A percentile compares a stretch with the other conserved stretches of the same genome.
phyloP scores from a whole-genome alignment of 2,888 invertebrate species.

The Notodonta dromedarius region DNA sequence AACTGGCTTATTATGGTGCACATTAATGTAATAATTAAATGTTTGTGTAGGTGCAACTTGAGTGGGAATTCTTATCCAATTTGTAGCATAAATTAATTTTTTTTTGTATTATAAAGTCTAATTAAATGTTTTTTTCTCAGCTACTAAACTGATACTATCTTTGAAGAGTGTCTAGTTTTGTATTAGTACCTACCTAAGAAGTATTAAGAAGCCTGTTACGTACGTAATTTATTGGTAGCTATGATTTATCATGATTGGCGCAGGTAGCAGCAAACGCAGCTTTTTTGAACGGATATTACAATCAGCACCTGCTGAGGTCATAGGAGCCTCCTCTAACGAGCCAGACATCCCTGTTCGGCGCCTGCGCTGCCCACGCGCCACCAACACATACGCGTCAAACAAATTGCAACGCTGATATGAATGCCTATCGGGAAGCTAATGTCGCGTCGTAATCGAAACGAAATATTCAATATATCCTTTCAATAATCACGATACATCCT shows the following conservation, averaged over 20 bases:
- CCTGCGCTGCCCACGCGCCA: slow-evolving; percentile 57
- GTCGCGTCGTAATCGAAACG: neutral
- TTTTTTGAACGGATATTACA: slow-evolving; percentile 29
- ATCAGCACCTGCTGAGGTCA: slow-evolving; percentile 68
- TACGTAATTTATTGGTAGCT: too few relatives aligned
- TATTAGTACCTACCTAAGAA: too few relatives aligned
- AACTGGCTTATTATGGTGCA: slow-evolving; percentile 48
- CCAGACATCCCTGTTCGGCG: slow-evolving; percentile 43
- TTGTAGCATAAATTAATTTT: neutral
- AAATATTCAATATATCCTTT: neutral
- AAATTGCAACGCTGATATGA: slow-evolving; percentile 45
- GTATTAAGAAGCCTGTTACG: too few relatives aligned
- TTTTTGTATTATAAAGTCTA: too few relatives aligned
- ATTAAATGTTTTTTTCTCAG: too few relatives aligned
- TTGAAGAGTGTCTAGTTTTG: too few relatives aligned
- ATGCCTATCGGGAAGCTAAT: slow-evolving; percentile 32
- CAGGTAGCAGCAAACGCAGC: neutral
- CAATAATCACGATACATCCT: neutral
- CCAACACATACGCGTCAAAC: slow-evolving; percentile 34
- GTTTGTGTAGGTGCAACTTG: slow-evolving; percentile 15
- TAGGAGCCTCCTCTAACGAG: slow-evolving; percentile 35
- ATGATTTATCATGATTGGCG: too few relatives aligned
- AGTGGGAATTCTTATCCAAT: neutral
- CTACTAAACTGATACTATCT: too few relatives aligned
- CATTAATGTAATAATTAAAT: slow-evolving; percentile 44